A percentile compares a stretch with the other conserved stretches of the same genome.
Evolutionary conservation across 2,888 invertebrate genomes (phyloP).

Genomic region (Noctua comes): DNA sequence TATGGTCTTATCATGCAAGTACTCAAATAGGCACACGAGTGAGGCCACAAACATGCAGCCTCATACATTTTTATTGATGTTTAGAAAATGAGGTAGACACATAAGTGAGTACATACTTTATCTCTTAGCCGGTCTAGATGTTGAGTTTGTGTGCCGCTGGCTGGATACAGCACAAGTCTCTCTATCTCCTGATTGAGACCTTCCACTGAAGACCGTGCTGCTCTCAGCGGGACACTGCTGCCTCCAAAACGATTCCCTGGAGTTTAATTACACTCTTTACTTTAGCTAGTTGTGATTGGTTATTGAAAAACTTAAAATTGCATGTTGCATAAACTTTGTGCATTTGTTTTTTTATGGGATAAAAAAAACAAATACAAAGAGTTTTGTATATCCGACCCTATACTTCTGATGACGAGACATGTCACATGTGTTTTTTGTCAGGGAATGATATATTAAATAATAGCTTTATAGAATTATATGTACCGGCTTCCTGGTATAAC

Average conservation of each 20-base stretch:
- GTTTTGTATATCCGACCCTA: background rate
- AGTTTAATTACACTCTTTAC: slow-evolving; percentile 16
- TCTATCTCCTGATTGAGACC: slow-evolving; percentile 97
- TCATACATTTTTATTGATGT: background rate
- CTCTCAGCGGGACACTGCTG: slow-evolving; percentile 90
- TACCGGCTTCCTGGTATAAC: background rate
- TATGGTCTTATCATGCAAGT: background rate
- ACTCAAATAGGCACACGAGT: background rate
- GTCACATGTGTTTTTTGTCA: background rate
- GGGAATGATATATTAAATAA: background rate
- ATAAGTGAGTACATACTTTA: slow-evolving; percentile 85
- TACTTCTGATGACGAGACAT: background rate
- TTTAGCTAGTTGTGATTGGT: background rate
- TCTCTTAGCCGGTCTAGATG: slow-evolving; percentile 90
- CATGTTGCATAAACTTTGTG: too few species aligned
- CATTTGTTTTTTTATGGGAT: too few species aligned
- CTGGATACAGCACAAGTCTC: slow-evolving; percentile 92
- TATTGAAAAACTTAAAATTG: background rate
- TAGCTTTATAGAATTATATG: background rate
- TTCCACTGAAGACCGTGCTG: slow-evolving; percentile 95
- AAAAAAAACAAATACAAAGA: too few species aligned
- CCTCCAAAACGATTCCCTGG: slow-evolving; percentile 87
- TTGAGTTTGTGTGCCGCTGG: slow-evolving; percentile 87
- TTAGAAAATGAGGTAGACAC: background rate
- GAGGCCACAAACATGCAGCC: too few species aligned